Evolutionary conservation across 2,888 invertebrate species (phyloP).

Genomic region (Chaetogeoica ovagalla): DNA sequence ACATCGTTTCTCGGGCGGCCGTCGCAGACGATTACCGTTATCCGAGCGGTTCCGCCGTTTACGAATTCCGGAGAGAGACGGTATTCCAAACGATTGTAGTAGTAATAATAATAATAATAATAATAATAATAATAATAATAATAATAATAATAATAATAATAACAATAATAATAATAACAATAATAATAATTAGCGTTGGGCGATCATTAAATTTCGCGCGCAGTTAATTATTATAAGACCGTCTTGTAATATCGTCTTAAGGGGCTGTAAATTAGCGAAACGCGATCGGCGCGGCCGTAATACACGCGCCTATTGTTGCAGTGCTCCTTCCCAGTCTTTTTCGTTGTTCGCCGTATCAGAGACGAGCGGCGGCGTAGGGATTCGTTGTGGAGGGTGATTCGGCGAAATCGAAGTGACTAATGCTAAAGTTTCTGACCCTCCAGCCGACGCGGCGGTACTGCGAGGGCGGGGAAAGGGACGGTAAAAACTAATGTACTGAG

Average conservation of each 20-base stretch:
- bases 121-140: no score
- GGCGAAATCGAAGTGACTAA: constrained; percentile 48
- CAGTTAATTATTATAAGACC: constrained; percentile 31
- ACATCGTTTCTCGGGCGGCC: no score
- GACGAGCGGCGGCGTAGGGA: neutral
- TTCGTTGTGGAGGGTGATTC: neutral
- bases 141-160: no score
- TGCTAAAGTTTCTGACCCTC: constrained; percentile 35
- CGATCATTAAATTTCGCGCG: constrained; percentile 39
- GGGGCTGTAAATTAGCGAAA: constrained; percentile 36
- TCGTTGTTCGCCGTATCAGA: no score
- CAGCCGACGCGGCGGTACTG: neutral
- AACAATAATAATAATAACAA: no score
- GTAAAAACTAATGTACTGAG: constrained; percentile 45
- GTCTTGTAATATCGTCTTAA: neutral
- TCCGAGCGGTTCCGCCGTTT: no score
- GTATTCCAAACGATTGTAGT: no score
- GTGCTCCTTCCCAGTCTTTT: neutral
- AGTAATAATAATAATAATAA: no score
- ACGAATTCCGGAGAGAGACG: no score
- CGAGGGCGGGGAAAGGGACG: neutral
- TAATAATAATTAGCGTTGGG: constrained; percentile 31
- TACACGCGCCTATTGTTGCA: neutral
- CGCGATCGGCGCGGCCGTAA: neutral
- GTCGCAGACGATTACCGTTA: no score